Base-by-base conservation (phyloP, 2,797 vertebrate species). In the Lindbergichthys nudifrons region DNA sequence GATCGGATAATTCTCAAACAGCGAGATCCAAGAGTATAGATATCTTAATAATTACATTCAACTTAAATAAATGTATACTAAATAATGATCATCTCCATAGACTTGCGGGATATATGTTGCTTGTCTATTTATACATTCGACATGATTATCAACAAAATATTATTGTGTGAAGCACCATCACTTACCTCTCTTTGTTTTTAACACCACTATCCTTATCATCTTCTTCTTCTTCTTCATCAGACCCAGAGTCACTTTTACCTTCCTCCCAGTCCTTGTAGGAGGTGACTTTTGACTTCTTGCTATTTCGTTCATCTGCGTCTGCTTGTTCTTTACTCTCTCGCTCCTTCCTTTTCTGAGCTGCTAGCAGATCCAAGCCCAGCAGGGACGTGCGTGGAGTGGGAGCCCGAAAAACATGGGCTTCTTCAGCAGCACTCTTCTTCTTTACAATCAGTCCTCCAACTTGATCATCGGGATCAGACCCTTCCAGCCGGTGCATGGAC, bases 331-430 rank as follows among this genome's bases (percentile, higher is more conserved):
- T 95, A 56, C 81, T 93, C 72, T 97, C 97, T 2, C 96, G 94
- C 63, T 99, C 97, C 85, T 96, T 97, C 64, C 98, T 95, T 77
- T 99, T 99, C 92, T 97, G 96, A 3, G 97, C 97, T 9, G 98
- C 98, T 79, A 99, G 80, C 41, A 96, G 88, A 86, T 99, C 97
- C 73, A 99, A 93, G 14, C 98, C 97, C 67, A 99, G 88, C 64
- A 99, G 70, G 4, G 98, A 99, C 10, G 95, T 94, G 57, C 97
- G 96, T 0, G 98, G 98, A 3, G 98, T 96, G 0, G 98, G 98
- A 0, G 96, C 96, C 77, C 97, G 96, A 79, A 99, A 99, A 59
- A 99, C 93, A 56, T 99, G 98, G 59, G 95, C 96, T 82, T 99
- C 97, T n/a, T 82, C 77, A 10, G 95, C 90, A 0, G 96, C 95